phyloP scores from a whole-genome alignment of 1,140 invertebrate genomes.

The Zaprionus nigranus region DNA sequence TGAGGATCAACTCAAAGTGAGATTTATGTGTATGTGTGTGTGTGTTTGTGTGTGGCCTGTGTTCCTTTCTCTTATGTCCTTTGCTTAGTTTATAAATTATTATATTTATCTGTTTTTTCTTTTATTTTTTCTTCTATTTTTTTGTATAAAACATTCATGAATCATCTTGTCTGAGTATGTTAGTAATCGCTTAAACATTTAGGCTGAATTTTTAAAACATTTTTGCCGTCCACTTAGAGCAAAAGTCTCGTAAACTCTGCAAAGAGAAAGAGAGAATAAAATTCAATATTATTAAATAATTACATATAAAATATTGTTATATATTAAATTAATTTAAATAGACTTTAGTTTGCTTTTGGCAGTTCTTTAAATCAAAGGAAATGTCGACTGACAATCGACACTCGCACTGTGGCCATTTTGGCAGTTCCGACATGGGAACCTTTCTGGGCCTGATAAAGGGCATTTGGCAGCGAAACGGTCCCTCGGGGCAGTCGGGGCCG shows the following conservation, averaged over 20 bases:
- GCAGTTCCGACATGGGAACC: background rate
- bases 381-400: background rate
- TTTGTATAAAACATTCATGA: constrained; percentile 66
- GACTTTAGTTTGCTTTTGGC: background rate
- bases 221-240: constrained; percentile 84
- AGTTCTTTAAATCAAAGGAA: constrained; percentile 2
- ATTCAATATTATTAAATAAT: no score
- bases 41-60: constrained; percentile 37
- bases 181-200: constrained; percentile 72
- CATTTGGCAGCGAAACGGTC: constrained; percentile 6
- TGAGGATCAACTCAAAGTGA: constrained; percentile 31
- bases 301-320: no score
- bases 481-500: background rate
- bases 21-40: constrained; percentile 20
- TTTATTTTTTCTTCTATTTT: constrained; percentile 34
- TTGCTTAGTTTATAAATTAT: constrained; percentile 50
- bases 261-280: constrained; percentile 79
- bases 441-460: constrained; percentile 25
- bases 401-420: background rate
- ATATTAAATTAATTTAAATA: constrained; percentile 8
- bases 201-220: constrained; percentile 46
- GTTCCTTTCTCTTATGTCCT: constrained; percentile 21
- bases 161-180: constrained; percentile 71
- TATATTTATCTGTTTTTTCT: constrained; percentile 31
- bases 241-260: constrained; percentile 88